Evolutionary conservation across 2,113 vertebrate genomes (phyloP), one percentile per base, ranked within the genome.

Genomic region (Alethe castanea): DNA sequence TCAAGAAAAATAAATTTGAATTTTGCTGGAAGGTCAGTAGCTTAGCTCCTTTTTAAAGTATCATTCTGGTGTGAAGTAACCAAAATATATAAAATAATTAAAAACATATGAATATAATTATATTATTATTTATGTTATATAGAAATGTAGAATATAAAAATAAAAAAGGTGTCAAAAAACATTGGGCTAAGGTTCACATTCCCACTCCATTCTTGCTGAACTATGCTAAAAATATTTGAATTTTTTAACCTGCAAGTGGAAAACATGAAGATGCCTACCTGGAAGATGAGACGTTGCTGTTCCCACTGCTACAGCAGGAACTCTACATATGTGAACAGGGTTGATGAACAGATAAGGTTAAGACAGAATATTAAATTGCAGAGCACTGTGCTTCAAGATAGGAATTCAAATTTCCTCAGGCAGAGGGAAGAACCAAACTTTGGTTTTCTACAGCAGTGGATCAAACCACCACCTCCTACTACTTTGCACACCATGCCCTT

Each of bases 401-500:
- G 84, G 76, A 66, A 20, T 77, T 90, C 35, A 66, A 77, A 47
- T 92, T 90, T 93, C 90, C 88, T 62, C 82, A 90, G 86, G 94
- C 90, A 90, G 14, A 90, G 8, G 23, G 76, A 71, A 94, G 80
- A 86, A 44, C 12, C 28, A 72, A 73, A 78, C 23, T 78, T 47
- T 6, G n/a, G 16, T 42, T 80, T 94, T 56, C 54, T 57, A 59
- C 6, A 50, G 5, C 5, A 2, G 57, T 59, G 45, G 31, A 91
- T 92, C 45, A 93, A 93, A 82, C 67, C 42, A 92, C 35, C 20
- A n/a, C 82, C 76, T 94, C 56, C 93, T 71, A 33, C 87, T 86
- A 14, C 59, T 92, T 92, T 81, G 82, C 82, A 92, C 61, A 73
- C 50, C 29, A 11, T 50, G 44, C 19, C 50, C 24, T 71, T 83